Percentiles rank a stretch among this genome's conserved stretches.
phyloP scores from a whole-genome alignment of 2,113 vertebrate genomes.

The Amphiprion ocellaris region DNA sequence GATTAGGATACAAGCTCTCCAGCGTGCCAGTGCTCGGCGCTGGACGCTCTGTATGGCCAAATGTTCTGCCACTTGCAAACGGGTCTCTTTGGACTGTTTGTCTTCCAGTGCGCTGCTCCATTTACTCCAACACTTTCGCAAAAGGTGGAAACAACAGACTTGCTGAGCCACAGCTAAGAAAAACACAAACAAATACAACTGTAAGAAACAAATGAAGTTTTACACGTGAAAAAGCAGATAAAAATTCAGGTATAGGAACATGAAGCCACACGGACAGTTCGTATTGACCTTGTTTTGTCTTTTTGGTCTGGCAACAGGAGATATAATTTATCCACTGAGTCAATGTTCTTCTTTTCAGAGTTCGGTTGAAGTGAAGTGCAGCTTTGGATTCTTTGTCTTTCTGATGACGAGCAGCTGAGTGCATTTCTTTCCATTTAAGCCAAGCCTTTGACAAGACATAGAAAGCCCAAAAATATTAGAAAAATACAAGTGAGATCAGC shows the following conservation, averaged over 20 bases:
- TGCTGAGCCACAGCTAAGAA: conserved; percentile 53
- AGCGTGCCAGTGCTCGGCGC: conserved; percentile 78
- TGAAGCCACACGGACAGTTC: neutral
- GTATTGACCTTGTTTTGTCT: conserved; percentile 77
- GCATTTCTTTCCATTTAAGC: conserved; percentile 85
- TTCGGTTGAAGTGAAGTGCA: conserved; percentile 60
- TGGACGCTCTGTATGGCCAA: conserved; percentile 76
- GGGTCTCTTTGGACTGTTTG: conserved; percentile 65
- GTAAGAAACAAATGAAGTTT: neutral
- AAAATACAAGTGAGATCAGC: neutral
- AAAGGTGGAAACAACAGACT: conserved; percentile 19
- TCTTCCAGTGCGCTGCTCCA: conserved; percentile 82
- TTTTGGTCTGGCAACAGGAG: conserved; percentile 78
- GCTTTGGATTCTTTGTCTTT: conserved; percentile 80
- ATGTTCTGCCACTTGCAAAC: conserved; percentile 54
- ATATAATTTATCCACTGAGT: conserved; percentile 83
- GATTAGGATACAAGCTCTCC: conserved; percentile 91
- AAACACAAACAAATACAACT: conserved; percentile 2
- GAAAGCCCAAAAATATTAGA: neutral
- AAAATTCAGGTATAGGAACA: neutral
- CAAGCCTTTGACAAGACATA: conserved; percentile 84
- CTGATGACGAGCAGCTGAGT: conserved; percentile 59
- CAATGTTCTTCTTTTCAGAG: conserved; percentile 76
- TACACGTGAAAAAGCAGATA: neutral
- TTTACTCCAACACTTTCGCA: conserved; percentile 75